phyloP scores from a whole-genome alignment of 2,888 invertebrate species.

The Physocephala rufipes region DNA sequence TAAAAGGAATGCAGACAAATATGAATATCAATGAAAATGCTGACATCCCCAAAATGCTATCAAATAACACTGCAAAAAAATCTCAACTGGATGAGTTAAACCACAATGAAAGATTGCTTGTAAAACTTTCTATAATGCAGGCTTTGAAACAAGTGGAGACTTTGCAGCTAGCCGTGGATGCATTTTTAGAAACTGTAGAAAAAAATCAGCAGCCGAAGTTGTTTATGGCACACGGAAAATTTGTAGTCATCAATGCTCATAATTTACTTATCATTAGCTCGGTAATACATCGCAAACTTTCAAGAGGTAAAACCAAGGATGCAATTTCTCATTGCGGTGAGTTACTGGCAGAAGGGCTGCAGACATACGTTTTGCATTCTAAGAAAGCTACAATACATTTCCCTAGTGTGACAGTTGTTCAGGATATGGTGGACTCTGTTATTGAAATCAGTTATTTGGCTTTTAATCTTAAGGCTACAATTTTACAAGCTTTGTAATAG shows the following conservation, averaged over 20 bases:
- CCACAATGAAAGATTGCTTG: slow-evolving; percentile 82
- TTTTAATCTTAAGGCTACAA: slow-evolving; percentile 78
- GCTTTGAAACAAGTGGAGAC: slow-evolving; percentile 85
- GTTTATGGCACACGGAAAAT: slow-evolving; percentile 93
- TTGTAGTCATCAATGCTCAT: slow-evolving; percentile 93
- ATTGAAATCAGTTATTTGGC: slow-evolving; percentile 86
- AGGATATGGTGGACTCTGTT: slow-evolving; percentile 93
- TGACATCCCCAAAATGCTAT: slow-evolving; percentile 70
- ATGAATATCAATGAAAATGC: slow-evolving; percentile 81
- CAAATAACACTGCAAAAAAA: slow-evolving; percentile 56
- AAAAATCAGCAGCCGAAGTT: slow-evolving; percentile 93
- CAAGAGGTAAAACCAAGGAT: slow-evolving; percentile 77
- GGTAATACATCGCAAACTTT: slow-evolving; percentile 87
- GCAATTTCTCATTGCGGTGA: slow-evolving; percentile 81
- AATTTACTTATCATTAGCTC: slow-evolving; percentile 94
- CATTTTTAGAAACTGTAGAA: slow-evolving; percentile 90
- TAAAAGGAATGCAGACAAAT: slow-evolving; percentile 75
- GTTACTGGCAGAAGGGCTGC: slow-evolving; percentile 81
- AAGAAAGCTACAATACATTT: slow-evolving; percentile 92
- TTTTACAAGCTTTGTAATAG: slow-evolving; percentile 74
- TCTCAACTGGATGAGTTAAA: slow-evolving; percentile 67
- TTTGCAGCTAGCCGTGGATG: slow-evolving; percentile 89
- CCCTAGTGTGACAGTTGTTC: slow-evolving; percentile 88
- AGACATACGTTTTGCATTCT: slow-evolving; percentile 85
- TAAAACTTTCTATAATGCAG: slow-evolving; percentile 89